These are phyloP conservation scores for Trissoscelio sp. DNA, from an alignment of 2,888 invertebrate genomes.

Conservation along the genomic window DNA sequence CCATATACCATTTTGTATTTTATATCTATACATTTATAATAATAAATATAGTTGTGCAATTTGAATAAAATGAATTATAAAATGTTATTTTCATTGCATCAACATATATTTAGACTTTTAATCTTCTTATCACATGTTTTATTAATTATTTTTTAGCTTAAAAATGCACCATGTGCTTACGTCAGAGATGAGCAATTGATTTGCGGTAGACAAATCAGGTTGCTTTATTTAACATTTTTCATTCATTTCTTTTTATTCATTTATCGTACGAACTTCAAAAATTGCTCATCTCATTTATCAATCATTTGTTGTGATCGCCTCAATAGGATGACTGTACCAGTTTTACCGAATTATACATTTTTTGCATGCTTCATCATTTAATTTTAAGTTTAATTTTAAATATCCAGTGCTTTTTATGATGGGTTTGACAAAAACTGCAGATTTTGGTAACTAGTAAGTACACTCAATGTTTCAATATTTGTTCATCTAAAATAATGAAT, in stretches of 20 bases:
- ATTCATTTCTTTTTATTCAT: background rate
- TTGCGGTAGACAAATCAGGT: background rate
- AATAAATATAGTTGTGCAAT: no score
- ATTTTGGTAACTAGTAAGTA: background rate
- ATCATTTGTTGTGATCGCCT: background rate
- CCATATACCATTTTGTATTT: no score
- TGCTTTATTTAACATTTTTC: background rate
- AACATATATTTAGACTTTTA: no score
- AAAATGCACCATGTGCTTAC: background rate
- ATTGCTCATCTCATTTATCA: slow-evolving; percentile 7
- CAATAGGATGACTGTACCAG: slow-evolving; percentile 21
- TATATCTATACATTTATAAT: no score
- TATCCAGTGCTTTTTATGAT: background rate
- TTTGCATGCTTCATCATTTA: background rate
- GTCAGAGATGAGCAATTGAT: slow-evolving; percentile 19
- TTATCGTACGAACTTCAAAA: background rate
- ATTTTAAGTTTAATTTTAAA: background rate
- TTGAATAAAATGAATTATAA: no score
- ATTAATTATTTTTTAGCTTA: no score
- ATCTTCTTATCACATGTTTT: no score
- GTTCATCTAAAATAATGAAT: background rate
- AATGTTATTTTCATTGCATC: no score
- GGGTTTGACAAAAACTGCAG: background rate
- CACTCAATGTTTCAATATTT: no score
- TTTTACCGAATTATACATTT: background rate